These are phyloP conservation scores for Cichladusa arquata DNA, from an alignment of 2,113 vertebrate genomes.

Conservation along the genomic window DNA sequence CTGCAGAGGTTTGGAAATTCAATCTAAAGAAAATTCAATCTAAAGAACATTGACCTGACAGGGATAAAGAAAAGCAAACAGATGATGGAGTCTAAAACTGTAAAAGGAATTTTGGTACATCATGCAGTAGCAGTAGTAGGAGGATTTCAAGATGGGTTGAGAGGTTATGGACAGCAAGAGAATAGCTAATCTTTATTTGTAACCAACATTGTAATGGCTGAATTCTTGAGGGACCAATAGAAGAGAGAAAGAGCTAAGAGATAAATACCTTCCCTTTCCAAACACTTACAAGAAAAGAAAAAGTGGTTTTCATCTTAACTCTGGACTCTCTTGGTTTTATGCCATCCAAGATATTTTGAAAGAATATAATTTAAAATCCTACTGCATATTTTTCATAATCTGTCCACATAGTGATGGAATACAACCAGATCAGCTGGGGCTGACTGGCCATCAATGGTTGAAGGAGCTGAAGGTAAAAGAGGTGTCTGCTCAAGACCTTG, in stretches of 20 bases:
- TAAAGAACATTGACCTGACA: not conserved
- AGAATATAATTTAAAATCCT: not conserved
- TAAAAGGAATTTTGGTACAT: not conserved
- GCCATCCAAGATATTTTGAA: not conserved
- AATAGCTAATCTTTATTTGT: not conserved
- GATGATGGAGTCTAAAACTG: not conserved
- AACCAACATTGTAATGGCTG: not conserved
- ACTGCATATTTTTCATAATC: not conserved
- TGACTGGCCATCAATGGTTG: not conserved
- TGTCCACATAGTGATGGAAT: not conserved
- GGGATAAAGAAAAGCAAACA: not conserved
- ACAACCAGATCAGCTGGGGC: not conserved
- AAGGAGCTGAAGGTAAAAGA: not conserved
- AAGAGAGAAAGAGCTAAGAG: not conserved
- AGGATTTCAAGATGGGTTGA: not conserved
- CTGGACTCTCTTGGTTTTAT: not conserved
- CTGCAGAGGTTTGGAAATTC: conserved; percentile 14
- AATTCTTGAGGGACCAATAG: not conserved
- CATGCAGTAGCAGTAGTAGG: not conserved
- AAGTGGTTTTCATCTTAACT: not conserved
- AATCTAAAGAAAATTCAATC: conserved; percentile 6
- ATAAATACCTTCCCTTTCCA: not conserved
- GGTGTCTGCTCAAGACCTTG: not conserved
- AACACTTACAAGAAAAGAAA: not conserved
- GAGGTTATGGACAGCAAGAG: not conserved